phyloP scores from a whole-genome alignment of 2,888 invertebrate species.

The Orthosia incerta region DNA sequence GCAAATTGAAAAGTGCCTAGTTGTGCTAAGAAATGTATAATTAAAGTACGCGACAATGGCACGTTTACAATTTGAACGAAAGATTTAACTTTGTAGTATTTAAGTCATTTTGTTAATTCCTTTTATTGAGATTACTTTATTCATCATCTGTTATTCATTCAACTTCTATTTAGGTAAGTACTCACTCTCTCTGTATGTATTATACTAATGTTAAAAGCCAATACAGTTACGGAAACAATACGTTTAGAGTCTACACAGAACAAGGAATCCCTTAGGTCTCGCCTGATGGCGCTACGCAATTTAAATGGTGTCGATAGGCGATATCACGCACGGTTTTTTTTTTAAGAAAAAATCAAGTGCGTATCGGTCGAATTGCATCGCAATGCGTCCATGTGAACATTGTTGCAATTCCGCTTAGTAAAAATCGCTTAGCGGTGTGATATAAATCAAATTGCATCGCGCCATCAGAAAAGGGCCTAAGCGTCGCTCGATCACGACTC shows the following conservation, averaged over 20 bases:
- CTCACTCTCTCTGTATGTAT: neutral
- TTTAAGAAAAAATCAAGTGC: too few relatives aligned
- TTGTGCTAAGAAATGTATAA: slow-evolving; percentile 48
- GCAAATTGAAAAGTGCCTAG: slow-evolving; percentile 60
- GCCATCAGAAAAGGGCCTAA: neutral
- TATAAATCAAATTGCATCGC: too few relatives aligned
- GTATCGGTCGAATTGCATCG: too few relatives aligned
- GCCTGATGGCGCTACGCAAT: too few relatives aligned
- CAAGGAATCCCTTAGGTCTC: slow-evolving; percentile 29
- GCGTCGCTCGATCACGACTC: slow-evolving; percentile 59
- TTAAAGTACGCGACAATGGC: slow-evolving; percentile 44
- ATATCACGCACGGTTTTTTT: too few relatives aligned
- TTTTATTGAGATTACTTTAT: slow-evolving; percentile 6
- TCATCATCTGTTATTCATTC: slow-evolving; percentile 4
- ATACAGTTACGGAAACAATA: slow-evolving; percentile 37
- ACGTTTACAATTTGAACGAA: slow-evolving; percentile 12
- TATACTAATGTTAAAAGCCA: slow-evolving; percentile 5
- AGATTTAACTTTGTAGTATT: slow-evolving; percentile 33
- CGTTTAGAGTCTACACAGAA: slow-evolving; percentile 38
- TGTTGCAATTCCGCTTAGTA: too few relatives aligned
- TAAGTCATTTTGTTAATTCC: slow-evolving; percentile 10
- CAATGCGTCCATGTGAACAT: too few relatives aligned
- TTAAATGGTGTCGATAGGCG: too few relatives aligned
- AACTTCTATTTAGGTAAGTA: neutral
- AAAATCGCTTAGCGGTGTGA: too few relatives aligned